Percentiles rank a stretch among this genome's conserved stretches.
Evolutionary conservation across 1,140 invertebrate genomes (phyloP).

Genomic region (Trachymyrmex septentrionalis): DNA sequence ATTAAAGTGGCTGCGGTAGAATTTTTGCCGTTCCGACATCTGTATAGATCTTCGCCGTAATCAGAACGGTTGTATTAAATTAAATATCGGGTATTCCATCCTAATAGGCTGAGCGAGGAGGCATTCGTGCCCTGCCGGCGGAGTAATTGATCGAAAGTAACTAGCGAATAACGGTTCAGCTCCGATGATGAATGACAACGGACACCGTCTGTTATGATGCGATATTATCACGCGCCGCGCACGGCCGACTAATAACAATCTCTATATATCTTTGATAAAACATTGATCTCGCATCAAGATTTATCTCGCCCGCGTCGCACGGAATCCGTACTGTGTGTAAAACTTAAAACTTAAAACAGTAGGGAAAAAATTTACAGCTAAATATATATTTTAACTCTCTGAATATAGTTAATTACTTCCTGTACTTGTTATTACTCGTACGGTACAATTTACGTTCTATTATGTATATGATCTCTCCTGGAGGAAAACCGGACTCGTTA

Average conservation of each 20-base stretch:
- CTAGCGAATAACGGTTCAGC: conserved; percentile 37
- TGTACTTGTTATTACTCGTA: not conserved
- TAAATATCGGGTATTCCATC: conserved; percentile 28
- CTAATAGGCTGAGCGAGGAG: conserved; percentile 38
- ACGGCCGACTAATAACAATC: conserved; percentile 36
- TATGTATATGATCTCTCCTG: not conserved
- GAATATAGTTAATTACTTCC: conserved; percentile 26
- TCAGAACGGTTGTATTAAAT: conserved; percentile 39
- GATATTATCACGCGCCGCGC: conserved; percentile 29
- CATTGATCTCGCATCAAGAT: conserved; percentile 26
- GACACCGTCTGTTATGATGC: conserved; percentile 34
- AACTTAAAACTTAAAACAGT: not conserved
- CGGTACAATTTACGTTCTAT: conserved; percentile 13
- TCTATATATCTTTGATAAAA: conserved; percentile 51
- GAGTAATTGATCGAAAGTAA: conserved; percentile 57
- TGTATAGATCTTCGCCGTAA: conserved; percentile 18
- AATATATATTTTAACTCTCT: conserved; percentile 30
- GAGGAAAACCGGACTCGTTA: conserved; percentile 7
- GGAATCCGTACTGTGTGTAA: not conserved
- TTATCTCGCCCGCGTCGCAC: not conserved
- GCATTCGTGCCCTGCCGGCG: not conserved
- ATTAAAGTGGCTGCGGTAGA: not conserved
- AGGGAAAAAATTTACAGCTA: not conserved
- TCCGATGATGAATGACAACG: conserved; percentile 50
- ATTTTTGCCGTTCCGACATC: conserved; percentile 30